Base-by-base conservation (phyloP, 1,140 invertebrate species). In the Trypoxylus dichotomus region DNA sequence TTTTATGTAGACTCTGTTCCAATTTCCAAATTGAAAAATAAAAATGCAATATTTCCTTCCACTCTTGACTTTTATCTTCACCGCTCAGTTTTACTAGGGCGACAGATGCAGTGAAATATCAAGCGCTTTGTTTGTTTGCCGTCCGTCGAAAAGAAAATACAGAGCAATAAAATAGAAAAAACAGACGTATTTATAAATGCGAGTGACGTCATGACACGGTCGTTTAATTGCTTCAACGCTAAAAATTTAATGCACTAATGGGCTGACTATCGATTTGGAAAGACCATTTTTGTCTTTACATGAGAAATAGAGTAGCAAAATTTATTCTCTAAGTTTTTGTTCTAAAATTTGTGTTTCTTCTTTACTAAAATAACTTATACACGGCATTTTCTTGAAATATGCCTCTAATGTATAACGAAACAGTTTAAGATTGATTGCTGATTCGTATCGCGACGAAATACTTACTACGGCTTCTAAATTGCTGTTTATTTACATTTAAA, bases 1-100 rank as follows among this genome's bases (percentile, higher is more conserved):
- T 37, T 37, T 58, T 13, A 58, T 6, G 15, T 5, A 58, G 8
- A 68, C 60, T 24, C 10, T 29, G 15, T 25, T 68, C 24, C 2
- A 13, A 68, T 19, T 58, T 58, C 47, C 47, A 58, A 19, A 58
- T 68, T 68, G 21, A 68, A 27, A 63, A 68, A 68, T 68, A 68
- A 68, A 68, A 68, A 68, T 68, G 11, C 21, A 27, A 13, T 5
- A 29, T 15, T 43, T 19, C 21, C 21, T 60, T 15, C 15, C 6
- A 21, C 21, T 68, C 24, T 10, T 15, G 11, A 29, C 60, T 68
- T 68, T 68, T 68, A 68, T 68, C 10, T 68, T 7, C 60, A 2
- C 13, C 27, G 21, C 27, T 68, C 24, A 68, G 60, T 68, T 68
- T 68, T 68, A 68, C 60, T 68, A 29, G 21, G 7, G 27, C 60